A percentile compares a stretch with the other conserved stretches of the same genome.
These are phyloP conservation scores for Nansenia antarctica DNA, from an alignment of 2,113 vertebrate species.

Conservation along the genomic window DNA sequence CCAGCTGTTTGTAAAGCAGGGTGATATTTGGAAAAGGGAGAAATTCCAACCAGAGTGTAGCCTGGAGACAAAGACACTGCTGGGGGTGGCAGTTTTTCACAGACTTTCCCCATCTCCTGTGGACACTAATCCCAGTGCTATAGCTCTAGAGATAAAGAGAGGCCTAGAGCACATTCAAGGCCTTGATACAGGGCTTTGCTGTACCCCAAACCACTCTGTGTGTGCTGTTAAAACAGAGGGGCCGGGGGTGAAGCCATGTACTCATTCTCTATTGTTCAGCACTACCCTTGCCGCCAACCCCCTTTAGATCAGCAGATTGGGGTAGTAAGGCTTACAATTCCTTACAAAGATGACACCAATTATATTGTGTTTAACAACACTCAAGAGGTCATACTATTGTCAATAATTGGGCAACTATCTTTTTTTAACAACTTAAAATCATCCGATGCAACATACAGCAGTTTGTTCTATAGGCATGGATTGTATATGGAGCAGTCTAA, in stretches of 20 bases:
- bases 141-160: constrained; percentile 6
- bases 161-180: constrained; percentile 17
- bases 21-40: not conserved
- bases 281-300: not conserved
- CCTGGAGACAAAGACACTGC: constrained; percentile 22
- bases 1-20: constrained; percentile 16
- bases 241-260: not conserved
- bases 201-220: constrained; percentile 8
- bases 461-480: not conserved
- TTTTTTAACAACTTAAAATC: not conserved
- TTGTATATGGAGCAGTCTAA: not conserved
- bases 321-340: no score
- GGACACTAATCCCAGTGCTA: constrained; percentile 24
- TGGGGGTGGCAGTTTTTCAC: not conserved
- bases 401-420: not conserved
- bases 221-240: constrained; percentile 21
- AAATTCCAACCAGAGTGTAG: not conserved
- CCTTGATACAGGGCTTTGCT: constrained; percentile 16
- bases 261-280: not conserved
- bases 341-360: not conserved
- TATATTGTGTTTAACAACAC: not conserved
- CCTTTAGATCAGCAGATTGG: not conserved
- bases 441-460: not conserved
- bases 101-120: constrained; percentile 11
- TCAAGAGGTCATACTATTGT: not conserved